Evolutionary conservation across 2,113 vertebrate species (phyloP).

Genomic region (Bujurquina vittata): DNA sequence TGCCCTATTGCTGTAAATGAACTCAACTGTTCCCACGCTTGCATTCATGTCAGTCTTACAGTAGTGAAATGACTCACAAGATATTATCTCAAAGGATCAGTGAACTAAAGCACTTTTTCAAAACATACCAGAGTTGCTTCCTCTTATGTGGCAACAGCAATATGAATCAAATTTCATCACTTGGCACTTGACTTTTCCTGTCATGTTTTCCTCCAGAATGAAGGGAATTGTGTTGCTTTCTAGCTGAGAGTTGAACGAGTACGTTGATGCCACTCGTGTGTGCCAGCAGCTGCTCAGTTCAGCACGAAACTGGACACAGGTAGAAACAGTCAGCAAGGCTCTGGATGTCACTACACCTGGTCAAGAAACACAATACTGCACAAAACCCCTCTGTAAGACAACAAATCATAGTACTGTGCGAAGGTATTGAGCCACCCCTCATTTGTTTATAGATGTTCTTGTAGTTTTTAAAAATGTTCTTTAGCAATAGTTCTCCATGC

Average conservation of each 20-base stretch:
- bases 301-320: neutral
- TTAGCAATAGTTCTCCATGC: neutral
- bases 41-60: slow-evolving; percentile 35
- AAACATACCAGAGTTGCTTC: neutral
- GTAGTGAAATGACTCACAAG: slow-evolving; percentile 10
- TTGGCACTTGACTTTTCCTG: neutral
- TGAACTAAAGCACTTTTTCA: slow-evolving; percentile 15
- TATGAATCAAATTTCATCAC: neutral
- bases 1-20: slow-evolving; percentile 24
- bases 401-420: neutral
- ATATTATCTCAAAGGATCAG: slow-evolving; percentile 40
- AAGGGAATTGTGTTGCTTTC: neutral
- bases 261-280: neutral
- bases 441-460: neutral
- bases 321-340: neutral
- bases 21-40: slow-evolving; percentile 19
- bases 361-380: no score
- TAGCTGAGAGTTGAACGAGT: neutral
- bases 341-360: no score
- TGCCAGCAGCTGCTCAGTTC: neutral
- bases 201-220: neutral
- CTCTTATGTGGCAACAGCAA: neutral
- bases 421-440: neutral
- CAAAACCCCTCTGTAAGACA: neutral
- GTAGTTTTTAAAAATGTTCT: neutral